Evolutionary conservation across 2,113 vertebrate species (phyloP), one percentile per base, ranked within the genome.

Genomic region (Petromus typicus): DNA sequence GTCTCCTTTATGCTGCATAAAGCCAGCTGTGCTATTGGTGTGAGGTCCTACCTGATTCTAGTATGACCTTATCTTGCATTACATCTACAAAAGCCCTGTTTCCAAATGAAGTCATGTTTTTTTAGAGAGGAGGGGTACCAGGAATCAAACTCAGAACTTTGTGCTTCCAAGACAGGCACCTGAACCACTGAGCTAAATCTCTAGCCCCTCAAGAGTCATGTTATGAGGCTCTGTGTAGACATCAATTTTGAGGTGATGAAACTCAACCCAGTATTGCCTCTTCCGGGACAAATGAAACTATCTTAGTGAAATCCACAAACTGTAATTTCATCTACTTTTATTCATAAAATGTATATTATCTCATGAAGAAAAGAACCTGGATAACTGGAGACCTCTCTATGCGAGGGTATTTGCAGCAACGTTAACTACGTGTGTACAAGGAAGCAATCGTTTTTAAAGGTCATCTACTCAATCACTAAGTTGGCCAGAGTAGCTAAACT

Each of bases 271-370:
- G 2, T 1, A 48, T 2, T 66, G 17, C 43, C 88, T 93, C 9
- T 66, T 63, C 43, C 63, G 27, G 43, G 71, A 37, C 91, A 96
- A 79, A 66, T 69, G 20, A 73, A 93, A 86, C 61, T 45, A 81
- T 1, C 0, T 79, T 1, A n/a, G 11, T 56, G 34, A 3, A 71
- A 81, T 23, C 4, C 16, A 66, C 7, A 57, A 23, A 59, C 3
- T 57, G 5, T 40, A 85, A 69, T 78, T 86, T 11, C 30, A 54
- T 10, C 5, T 10, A 40, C 23, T 80, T 73, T 57, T 56, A 84
- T 18, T 63, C 61, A 75, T 25, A 32, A 71, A 82, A 18, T n/a
- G 34, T 23, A 51, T 61, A 1, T 63, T 56, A 43, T 30, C 34
- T 32, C 22, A n/a, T 14, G 8, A 56, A 80, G 43, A 89, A 16